phyloP scores from a whole-genome alignment of 2,113 vertebrate genomes.

The Furnarius figulus region DNA sequence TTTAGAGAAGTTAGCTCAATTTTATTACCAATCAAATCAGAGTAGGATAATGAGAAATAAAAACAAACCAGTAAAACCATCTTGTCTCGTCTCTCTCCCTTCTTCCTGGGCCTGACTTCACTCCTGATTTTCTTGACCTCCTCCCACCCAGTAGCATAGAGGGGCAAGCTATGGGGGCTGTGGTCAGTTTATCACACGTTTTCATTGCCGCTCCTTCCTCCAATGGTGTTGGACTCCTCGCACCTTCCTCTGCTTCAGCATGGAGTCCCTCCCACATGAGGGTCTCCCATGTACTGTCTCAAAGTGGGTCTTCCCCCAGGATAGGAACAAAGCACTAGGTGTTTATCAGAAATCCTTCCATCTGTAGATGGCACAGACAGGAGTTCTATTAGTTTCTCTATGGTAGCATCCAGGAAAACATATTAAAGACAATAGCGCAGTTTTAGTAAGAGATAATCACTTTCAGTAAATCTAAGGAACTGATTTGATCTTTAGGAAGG shows the following conservation, averaged over 20 bases:
- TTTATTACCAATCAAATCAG: neutral
- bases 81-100: fast-evolving
- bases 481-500: neutral
- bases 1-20: neutral
- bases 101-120: neutral
- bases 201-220: neutral
- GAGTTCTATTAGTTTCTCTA: neutral
- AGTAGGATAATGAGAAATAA: neutral
- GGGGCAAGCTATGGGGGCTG: fast-evolving
- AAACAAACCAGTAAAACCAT: neutral
- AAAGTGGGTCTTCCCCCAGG: neutral
- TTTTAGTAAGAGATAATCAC: neutral
- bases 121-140: fast-evolving
- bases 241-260: fast-evolving
- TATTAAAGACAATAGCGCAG: neutral
- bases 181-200: too few relatives aligned
- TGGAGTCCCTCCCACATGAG: neutral
- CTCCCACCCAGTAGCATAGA: fast-evolving
- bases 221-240: too few relatives aligned
- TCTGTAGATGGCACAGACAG: neutral
- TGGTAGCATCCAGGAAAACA: neutral
- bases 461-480: neutral
- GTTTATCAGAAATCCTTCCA: neutral
- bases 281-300: neutral
- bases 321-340: neutral